Base-by-base conservation (phyloP, 2,797 vertebrate species). In the Siniperca obscura region DNA sequence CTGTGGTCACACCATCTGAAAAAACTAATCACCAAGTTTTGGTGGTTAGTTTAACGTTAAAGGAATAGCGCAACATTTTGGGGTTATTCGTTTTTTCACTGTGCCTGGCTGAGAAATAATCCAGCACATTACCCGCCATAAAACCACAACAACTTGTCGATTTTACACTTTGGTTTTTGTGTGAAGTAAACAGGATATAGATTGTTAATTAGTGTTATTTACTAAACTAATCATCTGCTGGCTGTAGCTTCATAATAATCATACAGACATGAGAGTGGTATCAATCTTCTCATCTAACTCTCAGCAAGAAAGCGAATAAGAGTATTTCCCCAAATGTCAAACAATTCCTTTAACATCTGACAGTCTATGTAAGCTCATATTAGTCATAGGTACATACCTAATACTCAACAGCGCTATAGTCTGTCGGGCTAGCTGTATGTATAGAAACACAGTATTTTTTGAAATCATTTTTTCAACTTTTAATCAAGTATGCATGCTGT, bases 341-440 rank as follows among this genome's bases (percentile, higher is more conserved):
- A 59, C 50, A 14, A 16, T 73, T 78, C 50, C n/a, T 60, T 30
- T 57, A 61, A 69, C 52, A 46, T 36, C 71, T 68, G 40, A 55
- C 22, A 8, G 38, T 78, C n/a, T 61, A 27, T 7, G 14, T 60
- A 7, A 46, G 12, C 40, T 62, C 11, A 7, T 68, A 64, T 53
- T 14, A 76, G 50, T 70, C 27, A 25, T 9, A 40, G 46, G 1
- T 50, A 64, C 38, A 9, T 27, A 44, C n/a, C 12, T 6, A 40
- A 59, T 27, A 76, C 50, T 72, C 67, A 81, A 64, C 75, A 67
- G 74, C 50, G 30, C 50, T 30, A 38, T 36, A 30, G 59, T 50
- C 80, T 78, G 19, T 34, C 3, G 5, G 0, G 25, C 62, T 40
- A 27, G 13, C 22, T 71, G 16, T 62, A 22, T 56, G 38, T 44